Evolutionary conservation across 2,888 invertebrate species (phyloP), one percentile per base, ranked within the genome.

Genomic region (Tuberolachnus salignus): DNA sequence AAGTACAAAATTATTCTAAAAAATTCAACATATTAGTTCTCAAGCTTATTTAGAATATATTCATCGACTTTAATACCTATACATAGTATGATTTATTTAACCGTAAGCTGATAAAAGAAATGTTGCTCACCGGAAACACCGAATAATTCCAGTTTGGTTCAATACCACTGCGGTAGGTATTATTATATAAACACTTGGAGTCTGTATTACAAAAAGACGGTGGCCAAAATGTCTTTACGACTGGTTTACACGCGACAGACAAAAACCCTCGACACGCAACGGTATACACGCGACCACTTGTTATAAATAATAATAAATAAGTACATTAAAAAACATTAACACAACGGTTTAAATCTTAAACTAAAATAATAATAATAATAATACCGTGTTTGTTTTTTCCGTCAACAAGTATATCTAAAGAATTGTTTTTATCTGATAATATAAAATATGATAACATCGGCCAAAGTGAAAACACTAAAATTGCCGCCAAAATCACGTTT

Each of bases 231-330:
- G 42, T 44, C 6, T 55, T 55, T 16, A 1, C 0, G 21, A 3
- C 69, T 4, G 23, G 44, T 23, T 55, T 42, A 11, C 70, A 70
- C 55, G 70, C 70, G 42, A 70, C 42, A 16, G 42, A 70, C 55
- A 16, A 55, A 16, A 70, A 55, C 21, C 1, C 34, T 44, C 1
- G 44, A 70, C 70, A 70, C 55, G 55, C 70, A 16, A 55, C 42
- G 55, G 44, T 21, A 70, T 8, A n/a, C 70, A 70, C 55, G 70
- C 70, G 55, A 55, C 70, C 70, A 70, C 70, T 55, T 70, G 70
- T 70, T 69, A 51, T 21, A 14, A 19, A 49, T 34, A 70, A 55
- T 9, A 6, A 55, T 16, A 9, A n/a, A 13, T 53, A 14, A n/a
- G n/a, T 16, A 23, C 23, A 49, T 34, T 16, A 16, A 49, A 23